Percentiles rank a stretch among this genome's conserved stretches.
These are phyloP conservation scores for Andrena flavipes DNA, from an alignment of 2,888 invertebrate genomes.

Conservation along the genomic window DNA sequence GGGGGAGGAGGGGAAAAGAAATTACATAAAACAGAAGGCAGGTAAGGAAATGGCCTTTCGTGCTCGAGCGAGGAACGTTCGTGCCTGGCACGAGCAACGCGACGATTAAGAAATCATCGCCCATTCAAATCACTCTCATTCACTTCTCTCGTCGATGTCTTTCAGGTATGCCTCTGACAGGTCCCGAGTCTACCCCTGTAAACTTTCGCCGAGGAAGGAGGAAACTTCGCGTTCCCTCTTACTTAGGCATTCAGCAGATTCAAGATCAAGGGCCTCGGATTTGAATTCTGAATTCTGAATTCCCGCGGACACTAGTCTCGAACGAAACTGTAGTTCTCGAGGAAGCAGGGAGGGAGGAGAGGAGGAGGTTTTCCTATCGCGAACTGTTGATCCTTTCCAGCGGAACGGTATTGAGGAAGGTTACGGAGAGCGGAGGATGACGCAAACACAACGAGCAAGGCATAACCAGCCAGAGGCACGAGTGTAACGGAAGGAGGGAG, in stretches of 20 bases:
- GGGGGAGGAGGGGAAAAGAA: not conserved
- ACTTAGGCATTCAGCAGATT: no score
- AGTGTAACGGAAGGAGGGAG: conserved; percentile 71
- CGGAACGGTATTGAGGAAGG: conserved; percentile 73
- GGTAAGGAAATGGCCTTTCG: not conserved
- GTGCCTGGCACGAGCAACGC: not conserved
- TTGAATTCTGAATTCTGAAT: no score
- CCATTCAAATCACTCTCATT: not conserved
- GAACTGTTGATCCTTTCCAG: conserved; percentile 37
- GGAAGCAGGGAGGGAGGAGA: not conserved
- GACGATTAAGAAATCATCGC: not conserved
- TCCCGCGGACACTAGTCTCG: no score
- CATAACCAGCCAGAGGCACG: conserved; percentile 61
- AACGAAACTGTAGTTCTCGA: not conserved
- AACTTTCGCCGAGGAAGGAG: no score
- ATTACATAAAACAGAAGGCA: conserved; percentile 9
- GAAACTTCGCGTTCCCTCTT: no score
- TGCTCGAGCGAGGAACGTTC: not conserved
- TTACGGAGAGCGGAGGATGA: conserved; percentile 68
- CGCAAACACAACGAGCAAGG: conserved; percentile 66
- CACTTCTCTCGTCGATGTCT: no score
- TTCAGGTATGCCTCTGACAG: no score
- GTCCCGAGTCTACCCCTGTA: no score
- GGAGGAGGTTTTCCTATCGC: not conserved
- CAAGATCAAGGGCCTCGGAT: no score